Percentiles rank a stretch among this genome's conserved stretches.
Evolutionary conservation across 2,113 vertebrate species (phyloP).

Genomic region (Odocoileus virginianus): DNA sequence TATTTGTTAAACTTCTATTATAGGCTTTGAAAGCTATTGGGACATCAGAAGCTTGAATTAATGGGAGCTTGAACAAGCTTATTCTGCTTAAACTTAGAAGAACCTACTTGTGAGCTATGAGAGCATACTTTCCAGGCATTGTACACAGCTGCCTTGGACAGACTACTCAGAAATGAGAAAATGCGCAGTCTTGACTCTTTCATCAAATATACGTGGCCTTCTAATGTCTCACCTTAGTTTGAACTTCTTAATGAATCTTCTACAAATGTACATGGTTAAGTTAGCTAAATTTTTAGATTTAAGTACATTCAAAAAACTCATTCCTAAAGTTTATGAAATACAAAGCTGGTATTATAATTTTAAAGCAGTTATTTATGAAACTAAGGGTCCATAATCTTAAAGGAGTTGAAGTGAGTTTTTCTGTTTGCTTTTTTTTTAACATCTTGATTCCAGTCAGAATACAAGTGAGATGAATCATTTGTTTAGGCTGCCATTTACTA

Average conservation of each 20-base stretch:
- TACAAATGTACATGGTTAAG: not conserved
- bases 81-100: not conserved
- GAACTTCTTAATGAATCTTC: conserved; percentile 1
- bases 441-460: not conserved
- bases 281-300: conserved; percentile 5
- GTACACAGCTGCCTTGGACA: not conserved
- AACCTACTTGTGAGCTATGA: not conserved
- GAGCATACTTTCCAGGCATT: not conserved
- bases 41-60: not conserved
- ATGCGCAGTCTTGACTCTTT: not conserved
- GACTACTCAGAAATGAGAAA: not conserved
- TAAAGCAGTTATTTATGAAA: not conserved
- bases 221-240: not conserved
- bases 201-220: not conserved
- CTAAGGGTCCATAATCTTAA: not conserved
- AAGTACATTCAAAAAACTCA: conserved; percentile 6
- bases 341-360: not conserved
- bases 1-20: not conserved
- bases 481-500: not conserved
- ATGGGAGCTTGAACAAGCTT: not conserved
- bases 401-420: not conserved
- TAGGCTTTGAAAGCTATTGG: not conserved
- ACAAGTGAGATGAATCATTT: not conserved
- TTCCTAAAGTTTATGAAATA: not conserved
- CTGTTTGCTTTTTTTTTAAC: not conserved